Evolutionary conservation across 2,888 invertebrate species (phyloP).

Genomic region (Pseudoips prasinana): DNA sequence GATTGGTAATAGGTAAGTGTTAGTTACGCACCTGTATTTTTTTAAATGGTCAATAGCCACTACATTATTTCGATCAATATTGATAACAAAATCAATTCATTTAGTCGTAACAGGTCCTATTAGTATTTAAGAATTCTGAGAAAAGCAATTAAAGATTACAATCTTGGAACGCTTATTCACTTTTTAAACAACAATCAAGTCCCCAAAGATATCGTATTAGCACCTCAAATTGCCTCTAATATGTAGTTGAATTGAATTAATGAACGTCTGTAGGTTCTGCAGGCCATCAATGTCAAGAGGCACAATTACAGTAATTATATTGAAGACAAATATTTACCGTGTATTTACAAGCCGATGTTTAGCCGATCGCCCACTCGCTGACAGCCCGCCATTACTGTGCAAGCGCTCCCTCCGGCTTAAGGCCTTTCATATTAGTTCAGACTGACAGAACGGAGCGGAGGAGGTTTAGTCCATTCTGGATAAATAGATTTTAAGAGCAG

Average conservation of each 20-base stretch:
- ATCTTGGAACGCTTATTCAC: background rate
- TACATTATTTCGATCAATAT: too few relatives aligned
- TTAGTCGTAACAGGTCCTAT: background rate
- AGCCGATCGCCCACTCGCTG: slow-evolving; percentile 68
- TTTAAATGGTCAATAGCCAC: too few relatives aligned
- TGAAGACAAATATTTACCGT: slow-evolving; percentile 74
- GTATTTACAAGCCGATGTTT: slow-evolving; percentile 66
- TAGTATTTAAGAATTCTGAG: background rate
- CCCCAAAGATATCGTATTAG: slow-evolving; percentile 12
- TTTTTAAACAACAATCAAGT: background rate
- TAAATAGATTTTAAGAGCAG: background rate
- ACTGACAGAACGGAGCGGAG: slow-evolving; percentile 18
- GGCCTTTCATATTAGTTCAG: slow-evolving; percentile 42
- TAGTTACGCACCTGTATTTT: too few relatives aligned
- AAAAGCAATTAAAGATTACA: background rate
- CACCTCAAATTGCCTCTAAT: slow-evolving; percentile 20
- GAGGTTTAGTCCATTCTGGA: slow-evolving; percentile 4
- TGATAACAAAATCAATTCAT: background rate
- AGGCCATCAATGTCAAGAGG: slow-evolving; percentile 13
- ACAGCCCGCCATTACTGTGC: slow-evolving; percentile 63
- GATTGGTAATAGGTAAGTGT: too few relatives aligned
- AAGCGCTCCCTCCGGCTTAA: slow-evolving; percentile 49
- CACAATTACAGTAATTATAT: slow-evolving; percentile 67
- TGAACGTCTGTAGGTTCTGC: slow-evolving; percentile 9
- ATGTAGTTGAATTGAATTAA: slow-evolving; percentile 30